A percentile compares a stretch with the other conserved stretches of the same genome.
Evolutionary conservation across 1,140 invertebrate species (phyloP).

Genomic region (Lysiphlebus fabarum): DNA sequence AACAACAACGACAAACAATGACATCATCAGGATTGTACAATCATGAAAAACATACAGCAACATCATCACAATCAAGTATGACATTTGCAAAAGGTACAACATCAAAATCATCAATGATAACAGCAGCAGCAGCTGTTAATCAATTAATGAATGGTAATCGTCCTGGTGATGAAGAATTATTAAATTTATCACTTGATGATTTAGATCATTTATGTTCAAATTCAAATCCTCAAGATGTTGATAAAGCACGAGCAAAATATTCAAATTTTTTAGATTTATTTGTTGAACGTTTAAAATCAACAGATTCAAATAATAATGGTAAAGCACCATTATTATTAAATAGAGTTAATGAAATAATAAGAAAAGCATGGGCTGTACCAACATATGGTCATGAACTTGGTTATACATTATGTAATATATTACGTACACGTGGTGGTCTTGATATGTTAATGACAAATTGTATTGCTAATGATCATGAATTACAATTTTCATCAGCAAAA

Average conservation of each 20-base stretch:
- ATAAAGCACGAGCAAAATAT: slow-evolving; percentile 78
- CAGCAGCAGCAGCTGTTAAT: slow-evolving; percentile 60
- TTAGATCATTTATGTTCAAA: slow-evolving; percentile 69
- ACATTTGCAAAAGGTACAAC: slow-evolving; percentile 73
- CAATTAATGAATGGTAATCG: slow-evolving; percentile 65
- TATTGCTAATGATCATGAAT: slow-evolving; percentile 64
- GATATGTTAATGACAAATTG: slow-evolving; percentile 86
- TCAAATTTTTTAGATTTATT: slow-evolving; percentile 68
- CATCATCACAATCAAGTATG: slow-evolving; percentile 70
- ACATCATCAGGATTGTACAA: slow-evolving; percentile 75
- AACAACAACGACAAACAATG: slow-evolving; percentile 79
- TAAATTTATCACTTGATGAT: slow-evolving; percentile 72
- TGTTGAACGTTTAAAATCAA: slow-evolving; percentile 60
- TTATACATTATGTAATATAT: slow-evolving; percentile 81
- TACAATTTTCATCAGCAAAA: slow-evolving; percentile 81
- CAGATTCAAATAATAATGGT: slow-evolving; percentile 53
- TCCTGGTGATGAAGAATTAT: slow-evolving; percentile 62
- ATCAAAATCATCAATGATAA: slow-evolving; percentile 63
- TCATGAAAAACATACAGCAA: slow-evolving; percentile 72
- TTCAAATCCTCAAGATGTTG: slow-evolving; percentile 74
- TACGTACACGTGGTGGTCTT: slow-evolving; percentile 83
- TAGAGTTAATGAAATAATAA: slow-evolving; percentile 76
- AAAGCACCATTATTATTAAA: slow-evolving; percentile 65
- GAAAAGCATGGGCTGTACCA: slow-evolving; percentile 89
- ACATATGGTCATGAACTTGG: slow-evolving; percentile 85